Percentiles rank a stretch among this genome's conserved stretches.
Evolutionary conservation across 2,797 vertebrate species (phyloP).

Genomic region (Alectoris magna): DNA sequence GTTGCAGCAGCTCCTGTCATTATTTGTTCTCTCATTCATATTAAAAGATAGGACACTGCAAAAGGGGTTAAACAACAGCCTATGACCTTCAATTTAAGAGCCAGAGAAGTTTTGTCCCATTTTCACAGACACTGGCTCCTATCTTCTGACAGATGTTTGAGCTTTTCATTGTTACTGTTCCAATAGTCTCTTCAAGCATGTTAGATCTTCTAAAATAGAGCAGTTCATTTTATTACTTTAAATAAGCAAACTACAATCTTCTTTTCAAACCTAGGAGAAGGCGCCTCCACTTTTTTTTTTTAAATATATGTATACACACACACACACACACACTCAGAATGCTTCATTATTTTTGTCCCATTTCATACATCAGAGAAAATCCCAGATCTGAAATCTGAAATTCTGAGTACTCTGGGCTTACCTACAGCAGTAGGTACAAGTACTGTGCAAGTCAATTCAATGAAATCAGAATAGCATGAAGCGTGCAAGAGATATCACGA

Average conservation of each 20-base stretch:
- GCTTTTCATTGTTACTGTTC: neutral
- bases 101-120: neutral
- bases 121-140: neutral
- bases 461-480: neutral
- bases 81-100: neutral
- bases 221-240: neutral
- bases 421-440: neutral
- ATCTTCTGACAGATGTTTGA: neutral
- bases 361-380: neutral
- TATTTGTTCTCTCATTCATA: slow-evolving; percentile 11
- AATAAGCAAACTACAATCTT: neutral
- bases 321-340: neutral
- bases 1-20: neutral
- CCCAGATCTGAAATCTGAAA: neutral
- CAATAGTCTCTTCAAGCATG: neutral
- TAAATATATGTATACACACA: neutral
- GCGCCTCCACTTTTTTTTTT: neutral
- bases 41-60: neutral
- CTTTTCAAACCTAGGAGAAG: neutral
- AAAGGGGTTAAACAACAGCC: neutral
- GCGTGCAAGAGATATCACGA: neutral
- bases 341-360: neutral
- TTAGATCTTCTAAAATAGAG: neutral
- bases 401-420: neutral
- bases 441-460: neutral